Evolutionary conservation across 2,888 invertebrate genomes (phyloP).

Genomic region (Holacanthella duospinosa): DNA sequence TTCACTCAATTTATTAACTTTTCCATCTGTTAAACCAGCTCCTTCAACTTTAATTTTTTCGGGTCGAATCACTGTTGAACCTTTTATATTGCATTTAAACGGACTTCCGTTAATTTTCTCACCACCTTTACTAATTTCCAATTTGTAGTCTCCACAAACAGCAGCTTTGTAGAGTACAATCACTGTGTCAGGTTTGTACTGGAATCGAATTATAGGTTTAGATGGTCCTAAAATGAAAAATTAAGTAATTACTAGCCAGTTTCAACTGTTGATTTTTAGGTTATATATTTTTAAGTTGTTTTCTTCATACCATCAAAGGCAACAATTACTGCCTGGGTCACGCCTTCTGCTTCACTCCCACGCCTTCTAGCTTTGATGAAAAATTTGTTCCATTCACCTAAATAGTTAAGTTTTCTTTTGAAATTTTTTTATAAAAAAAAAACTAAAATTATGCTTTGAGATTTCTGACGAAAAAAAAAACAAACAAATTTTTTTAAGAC

Average conservation of each 20-base stretch:
- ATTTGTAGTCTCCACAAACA: slow-evolving; percentile 1
- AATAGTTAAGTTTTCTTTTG: background rate
- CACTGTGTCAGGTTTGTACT: slow-evolving; percentile 7
- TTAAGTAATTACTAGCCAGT: background rate
- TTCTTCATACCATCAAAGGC: slow-evolving; percentile 3
- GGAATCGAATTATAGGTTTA: slow-evolving; percentile 8
- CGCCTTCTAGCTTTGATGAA: slow-evolving; percentile 1
- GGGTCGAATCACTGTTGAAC: background rate
- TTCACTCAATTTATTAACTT: slow-evolving; percentile 5
- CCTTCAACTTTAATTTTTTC: slow-evolving; percentile 9
- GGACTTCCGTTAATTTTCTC: slow-evolving; percentile 9
- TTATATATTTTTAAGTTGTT: too few relatives aligned
- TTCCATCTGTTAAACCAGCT: background rate
- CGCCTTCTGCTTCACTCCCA: background rate
- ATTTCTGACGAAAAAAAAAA: too few relatives aligned
- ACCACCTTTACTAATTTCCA: slow-evolving; percentile 6
- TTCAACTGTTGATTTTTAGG: too few relatives aligned
- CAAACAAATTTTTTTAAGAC: too few relatives aligned
- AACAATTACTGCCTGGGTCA: background rate
- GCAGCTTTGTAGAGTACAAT: slow-evolving; percentile 8
- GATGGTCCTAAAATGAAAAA: slow-evolving; percentile 1
- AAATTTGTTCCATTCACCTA: slow-evolving; percentile 12
- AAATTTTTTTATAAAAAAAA: background rate
- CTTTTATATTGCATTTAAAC: background rate
- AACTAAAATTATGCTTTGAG: too few relatives aligned